Conservation (phyloP, 2,797 vertebrate species). For the Lepilemur septentrionalis region DNA sequence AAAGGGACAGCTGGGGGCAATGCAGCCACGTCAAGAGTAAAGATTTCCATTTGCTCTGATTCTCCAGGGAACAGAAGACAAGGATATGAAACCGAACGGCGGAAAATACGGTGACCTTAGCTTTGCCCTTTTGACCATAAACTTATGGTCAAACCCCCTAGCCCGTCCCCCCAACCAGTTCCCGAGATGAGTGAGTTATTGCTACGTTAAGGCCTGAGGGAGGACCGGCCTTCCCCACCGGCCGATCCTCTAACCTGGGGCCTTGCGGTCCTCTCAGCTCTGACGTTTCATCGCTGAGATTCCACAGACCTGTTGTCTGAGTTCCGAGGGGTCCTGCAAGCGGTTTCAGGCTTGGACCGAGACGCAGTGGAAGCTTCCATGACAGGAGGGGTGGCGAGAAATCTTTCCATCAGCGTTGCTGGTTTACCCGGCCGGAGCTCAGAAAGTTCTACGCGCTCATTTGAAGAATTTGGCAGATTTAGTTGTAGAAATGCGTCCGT, state of each 20-base stretch:
- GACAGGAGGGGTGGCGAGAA: accelerated
- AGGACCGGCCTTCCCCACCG: background rate
- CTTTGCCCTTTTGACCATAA: background rate
- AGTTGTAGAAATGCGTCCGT: background rate
- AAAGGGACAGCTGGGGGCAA: background rate
- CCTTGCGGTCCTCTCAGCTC: background rate
- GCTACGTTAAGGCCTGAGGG: accelerated
- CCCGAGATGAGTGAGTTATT: background rate
- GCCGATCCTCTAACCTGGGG: background rate
- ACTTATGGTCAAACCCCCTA: too few species aligned
- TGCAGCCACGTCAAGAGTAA: background rate
- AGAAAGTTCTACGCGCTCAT: background rate
- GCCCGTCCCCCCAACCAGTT: too few species aligned
- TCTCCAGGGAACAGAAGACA: background rate
- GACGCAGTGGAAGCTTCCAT: accelerated
- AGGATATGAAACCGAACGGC: accelerated
- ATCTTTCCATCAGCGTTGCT: accelerated
- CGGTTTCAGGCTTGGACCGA: background rate
- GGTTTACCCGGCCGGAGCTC: background rate
- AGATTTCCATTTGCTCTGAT: background rate
- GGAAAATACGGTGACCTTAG: background rate
- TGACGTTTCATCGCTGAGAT: background rate
- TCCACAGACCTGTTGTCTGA: background rate
- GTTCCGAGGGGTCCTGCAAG: background rate
- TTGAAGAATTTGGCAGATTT: conserved; percentile 9